Evolutionary conservation across 2,888 invertebrate genomes (phyloP), one percentile per base, ranked within the genome.

Genomic region (Miltochrista miniata): DNA sequence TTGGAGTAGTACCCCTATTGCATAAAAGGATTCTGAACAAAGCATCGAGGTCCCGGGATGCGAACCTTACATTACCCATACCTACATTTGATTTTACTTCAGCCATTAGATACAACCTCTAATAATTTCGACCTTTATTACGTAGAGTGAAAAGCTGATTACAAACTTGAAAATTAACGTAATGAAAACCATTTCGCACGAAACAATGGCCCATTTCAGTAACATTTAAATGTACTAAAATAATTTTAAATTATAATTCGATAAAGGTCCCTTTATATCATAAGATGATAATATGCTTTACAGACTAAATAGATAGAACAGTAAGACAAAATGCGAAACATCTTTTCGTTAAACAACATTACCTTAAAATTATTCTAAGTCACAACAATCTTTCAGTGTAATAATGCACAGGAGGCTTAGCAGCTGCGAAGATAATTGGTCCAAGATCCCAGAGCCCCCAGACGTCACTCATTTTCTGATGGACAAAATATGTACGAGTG

Each of bases 371-470:
- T 79, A 81, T 80, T 82, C 79, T 70, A 61, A 74, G 74, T 73
- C 81, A 81, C 76, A 84, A 72, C 79, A 85, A 87, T 85, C 78
- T 85, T 86, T 71, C 63, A 72, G 81, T 78, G 85, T 84, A 86
- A 77, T 77, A 77, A 87, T 83, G 85, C 83, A 79, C 79, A 69
- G 64, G 70, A 63, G 81, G 83, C 83, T 87, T 84, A 83, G 76
- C 79, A 79, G 76, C 79, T 79, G 76, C 76, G 79, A 76, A 83
- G 83, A 82, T 86, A 83, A n/a, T n/a, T n/a, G n/a, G n/a, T n/a
- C n/a, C n/a, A n/a, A n/a, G n/a, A n/a, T n/a, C n/a, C n/a, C n/a
- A n/a, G n/a, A n/a, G n/a, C n/a, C n/a, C n/a, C n/a, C n/a, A n/a
- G n/a, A n/a, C n/a, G n/a, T n/a, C n/a, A n/a, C n/a, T n/a, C n/a